A percentile compares a stretch with the other conserved stretches of the same genome.
phyloP scores from a whole-genome alignment of 2,797 vertebrate genomes.

The Okamejei kenojei region DNA sequence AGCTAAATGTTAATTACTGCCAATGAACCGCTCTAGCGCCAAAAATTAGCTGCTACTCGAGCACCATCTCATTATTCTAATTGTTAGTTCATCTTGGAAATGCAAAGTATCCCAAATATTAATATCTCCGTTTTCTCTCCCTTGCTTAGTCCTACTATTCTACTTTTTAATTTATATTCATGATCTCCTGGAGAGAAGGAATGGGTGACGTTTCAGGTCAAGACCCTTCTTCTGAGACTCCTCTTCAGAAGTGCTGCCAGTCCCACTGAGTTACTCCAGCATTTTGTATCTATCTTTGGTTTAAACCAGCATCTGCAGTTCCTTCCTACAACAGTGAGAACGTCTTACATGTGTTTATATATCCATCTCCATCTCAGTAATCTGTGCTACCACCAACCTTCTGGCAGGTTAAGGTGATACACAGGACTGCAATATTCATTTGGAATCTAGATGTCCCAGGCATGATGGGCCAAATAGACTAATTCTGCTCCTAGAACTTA shows the following conservation, averaged over 20 bases:
- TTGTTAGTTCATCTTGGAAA: not conserved
- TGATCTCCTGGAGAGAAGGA: not conserved
- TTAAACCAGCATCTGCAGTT: too few species aligned
- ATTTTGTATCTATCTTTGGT: too few species aligned
- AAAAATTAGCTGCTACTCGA: not conserved
- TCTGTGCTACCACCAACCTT: not conserved
- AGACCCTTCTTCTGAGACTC: too few species aligned
- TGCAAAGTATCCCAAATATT: not conserved
- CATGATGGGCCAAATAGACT: too few species aligned
- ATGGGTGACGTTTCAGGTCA: too few species aligned
- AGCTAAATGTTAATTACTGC: not conserved
- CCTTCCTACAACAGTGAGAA: too few species aligned
- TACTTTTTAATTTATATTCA: not conserved
- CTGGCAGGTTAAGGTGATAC: not conserved
- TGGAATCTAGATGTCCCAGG: too few species aligned
- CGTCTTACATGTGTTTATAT: not conserved
- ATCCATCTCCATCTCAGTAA: not conserved
- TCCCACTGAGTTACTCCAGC: too few species aligned
- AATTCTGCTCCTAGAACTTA: too few species aligned
- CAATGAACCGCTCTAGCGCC: not conserved
- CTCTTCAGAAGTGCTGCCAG: too few species aligned
- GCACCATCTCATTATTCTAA: not conserved
- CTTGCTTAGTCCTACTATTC: not conserved
- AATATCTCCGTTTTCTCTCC: not conserved
- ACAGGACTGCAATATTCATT: not conserved